phyloP scores from a whole-genome alignment of 2,888 invertebrate genomes.

The Drosophila anceps region DNA sequence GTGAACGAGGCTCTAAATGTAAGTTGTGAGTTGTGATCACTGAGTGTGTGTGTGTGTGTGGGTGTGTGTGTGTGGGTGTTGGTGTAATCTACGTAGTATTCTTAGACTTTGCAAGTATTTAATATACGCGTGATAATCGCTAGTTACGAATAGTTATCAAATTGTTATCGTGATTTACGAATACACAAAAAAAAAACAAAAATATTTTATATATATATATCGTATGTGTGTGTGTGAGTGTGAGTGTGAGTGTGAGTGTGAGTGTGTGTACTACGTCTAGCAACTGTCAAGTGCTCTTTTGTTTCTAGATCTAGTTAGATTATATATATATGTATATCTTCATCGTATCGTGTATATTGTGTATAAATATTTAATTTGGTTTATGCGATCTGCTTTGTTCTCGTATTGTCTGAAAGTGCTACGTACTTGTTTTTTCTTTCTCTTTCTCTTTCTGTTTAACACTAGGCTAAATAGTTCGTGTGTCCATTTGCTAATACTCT shows the following conservation, averaged over 20 bases:
- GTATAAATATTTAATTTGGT: conserved; percentile 43
- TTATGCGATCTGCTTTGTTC: conserved; percentile 43
- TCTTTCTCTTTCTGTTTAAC: conserved; percentile 24
- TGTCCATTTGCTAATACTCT: conserved; percentile 14
- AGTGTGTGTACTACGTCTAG: conserved; percentile 38
- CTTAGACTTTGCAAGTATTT: conserved; percentile 60
- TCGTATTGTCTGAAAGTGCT: conserved; percentile 80
- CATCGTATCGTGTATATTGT: conserved; percentile 27
- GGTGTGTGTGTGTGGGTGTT: conserved; percentile 24
- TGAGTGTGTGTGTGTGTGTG: conserved; percentile 23
- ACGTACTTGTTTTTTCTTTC: conserved; percentile 54
- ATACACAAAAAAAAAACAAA: conserved; percentile 1
- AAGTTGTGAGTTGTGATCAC: neutral
- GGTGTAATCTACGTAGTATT: conserved; percentile 59
- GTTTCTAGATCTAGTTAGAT: conserved; percentile 33
- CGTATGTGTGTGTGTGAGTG: neutral
- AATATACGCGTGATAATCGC: conserved; percentile 53
- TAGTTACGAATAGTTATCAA: conserved; percentile 38
- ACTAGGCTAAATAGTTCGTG: conserved; percentile 71
- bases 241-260: conserved; percentile 9
- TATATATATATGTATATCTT: conserved; percentile 14
- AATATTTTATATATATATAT: neutral
- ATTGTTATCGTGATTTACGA: conserved; percentile 35
- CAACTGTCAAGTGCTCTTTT: conserved; percentile 49
- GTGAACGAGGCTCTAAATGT: conserved; percentile 19